Evolutionary conservation across 2,888 invertebrate genomes (phyloP).

Genomic region (Cenopis cana): DNA sequence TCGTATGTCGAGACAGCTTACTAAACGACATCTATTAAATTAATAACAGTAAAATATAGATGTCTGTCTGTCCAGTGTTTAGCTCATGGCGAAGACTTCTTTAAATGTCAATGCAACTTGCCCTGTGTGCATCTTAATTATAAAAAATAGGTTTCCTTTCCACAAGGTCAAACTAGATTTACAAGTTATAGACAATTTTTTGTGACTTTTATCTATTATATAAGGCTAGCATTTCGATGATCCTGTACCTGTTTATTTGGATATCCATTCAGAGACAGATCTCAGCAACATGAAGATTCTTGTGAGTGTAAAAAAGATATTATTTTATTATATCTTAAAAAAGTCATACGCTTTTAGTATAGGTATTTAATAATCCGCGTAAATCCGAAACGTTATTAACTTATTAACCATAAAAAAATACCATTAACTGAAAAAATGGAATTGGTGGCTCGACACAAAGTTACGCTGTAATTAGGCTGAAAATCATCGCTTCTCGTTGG

Average conservation of each 20-base stretch:
- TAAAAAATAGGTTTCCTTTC: background rate
- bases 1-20: background rate
- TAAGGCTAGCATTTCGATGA: constrained; percentile 52
- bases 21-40: background rate
- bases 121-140: background rate
- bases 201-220: constrained; percentile 56
- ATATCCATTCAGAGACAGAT: constrained; percentile 55
- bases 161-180: constrained; percentile 9
- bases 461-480: too few species aligned
- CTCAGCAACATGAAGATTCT: constrained; percentile 66
- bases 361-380: too few species aligned
- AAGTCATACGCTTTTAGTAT: too few species aligned
- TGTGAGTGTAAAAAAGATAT: constrained; percentile 52
- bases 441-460: too few species aligned
- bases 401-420: too few species aligned
- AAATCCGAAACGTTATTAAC: too few species aligned
- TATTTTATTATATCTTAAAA: too few species aligned
- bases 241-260: constrained; percentile 59
- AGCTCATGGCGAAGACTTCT: background rate
- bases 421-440: too few species aligned
- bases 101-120: background rate
- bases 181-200: constrained; percentile 48
- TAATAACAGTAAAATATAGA: background rate
- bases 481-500: too few species aligned
- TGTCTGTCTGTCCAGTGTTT: background rate